These are phyloP conservation scores for Eulithis prunata DNA, from an alignment of 2,888 invertebrate species.

Conservation along the genomic window DNA sequence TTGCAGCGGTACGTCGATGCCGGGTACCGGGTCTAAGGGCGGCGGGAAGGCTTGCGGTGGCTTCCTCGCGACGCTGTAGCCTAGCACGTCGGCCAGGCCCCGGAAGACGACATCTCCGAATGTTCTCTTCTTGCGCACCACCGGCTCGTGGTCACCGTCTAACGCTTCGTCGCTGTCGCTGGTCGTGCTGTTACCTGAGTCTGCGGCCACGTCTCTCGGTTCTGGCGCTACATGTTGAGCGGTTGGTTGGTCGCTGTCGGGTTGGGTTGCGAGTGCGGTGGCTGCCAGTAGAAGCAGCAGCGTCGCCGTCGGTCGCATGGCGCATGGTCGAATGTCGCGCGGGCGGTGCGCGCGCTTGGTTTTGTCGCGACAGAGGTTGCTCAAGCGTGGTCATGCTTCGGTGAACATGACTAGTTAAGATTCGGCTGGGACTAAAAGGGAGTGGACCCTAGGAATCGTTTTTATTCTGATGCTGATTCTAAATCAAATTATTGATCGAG, in stretches of 20 bases:
- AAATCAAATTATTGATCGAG: too few relatives aligned
- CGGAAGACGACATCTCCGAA: constrained; percentile 80
- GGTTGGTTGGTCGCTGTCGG: constrained; percentile 25
- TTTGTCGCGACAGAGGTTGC: constrained; percentile 72
- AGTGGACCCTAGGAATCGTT: constrained; percentile 12
- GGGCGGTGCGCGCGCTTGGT: constrained; percentile 55
- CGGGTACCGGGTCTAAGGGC: constrained; percentile 73
- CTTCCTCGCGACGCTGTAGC: constrained; percentile 72
- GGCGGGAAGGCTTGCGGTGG: constrained; percentile 73
- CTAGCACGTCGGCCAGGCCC: constrained; percentile 79
- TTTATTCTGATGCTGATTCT: too few relatives aligned
- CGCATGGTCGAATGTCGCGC: constrained; percentile 71
- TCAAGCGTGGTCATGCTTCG: constrained; percentile 59
- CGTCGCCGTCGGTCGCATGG: constrained; percentile 68
- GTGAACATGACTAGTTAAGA: constrained; percentile 26
- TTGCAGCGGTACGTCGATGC: constrained; percentile 68
- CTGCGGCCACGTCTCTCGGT: constrained; percentile 38
- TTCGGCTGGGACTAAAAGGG: constrained; percentile 9
- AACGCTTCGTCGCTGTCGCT: constrained; percentile 48
- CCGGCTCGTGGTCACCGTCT: constrained; percentile 64
- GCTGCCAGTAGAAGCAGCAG: constrained; percentile 54
- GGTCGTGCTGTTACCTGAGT: constrained; percentile 36
- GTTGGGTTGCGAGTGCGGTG: constrained; percentile 41
- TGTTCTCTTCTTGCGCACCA: constrained; percentile 78
- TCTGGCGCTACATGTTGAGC: constrained; percentile 19